A percentile compares a stretch with the other conserved stretches of the same genome.
Evolutionary conservation across 2,888 invertebrate species (phyloP).

Genomic region (Seira ritae): DNA sequence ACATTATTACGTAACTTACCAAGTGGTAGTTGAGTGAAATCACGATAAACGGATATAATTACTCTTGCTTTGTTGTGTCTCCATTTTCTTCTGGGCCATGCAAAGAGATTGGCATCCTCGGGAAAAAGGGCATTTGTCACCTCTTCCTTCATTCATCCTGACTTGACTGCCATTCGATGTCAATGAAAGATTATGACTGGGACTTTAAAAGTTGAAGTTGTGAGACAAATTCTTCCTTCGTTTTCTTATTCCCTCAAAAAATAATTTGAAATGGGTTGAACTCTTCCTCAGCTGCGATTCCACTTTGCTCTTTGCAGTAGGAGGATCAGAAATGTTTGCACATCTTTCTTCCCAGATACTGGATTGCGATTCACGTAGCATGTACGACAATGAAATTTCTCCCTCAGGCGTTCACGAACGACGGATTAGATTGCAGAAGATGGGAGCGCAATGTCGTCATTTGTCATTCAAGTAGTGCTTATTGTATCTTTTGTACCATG

Average conservation of each 20-base stretch:
- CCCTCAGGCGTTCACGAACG: constrained; percentile 40
- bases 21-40: too few relatives aligned
- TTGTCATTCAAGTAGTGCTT: constrained; percentile 35
- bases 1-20: too few relatives aligned
- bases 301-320: constrained; percentile 20
- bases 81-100: too few relatives aligned
- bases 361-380: not conserved
- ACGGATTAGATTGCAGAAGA: constrained; percentile 4
- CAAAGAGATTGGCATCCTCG: too few relatives aligned
- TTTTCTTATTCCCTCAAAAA: not conserved
- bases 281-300: constrained; percentile 20
- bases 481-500: not conserved
- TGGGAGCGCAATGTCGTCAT: constrained; percentile 28
- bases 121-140: too few relatives aligned
- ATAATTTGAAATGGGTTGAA: not conserved
- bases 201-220: not conserved
- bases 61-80: too few relatives aligned
- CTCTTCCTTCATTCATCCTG: too few relatives aligned
- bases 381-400: not conserved
- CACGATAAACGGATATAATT: too few relatives aligned
- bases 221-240: not conserved
- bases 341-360: not conserved
- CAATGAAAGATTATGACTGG: not conserved
- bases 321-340: not conserved
- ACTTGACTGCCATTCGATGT: not conserved